Base-by-base conservation (phyloP, 2,797 vertebrate species). In the Xiphophorus birchmanni region DNA sequence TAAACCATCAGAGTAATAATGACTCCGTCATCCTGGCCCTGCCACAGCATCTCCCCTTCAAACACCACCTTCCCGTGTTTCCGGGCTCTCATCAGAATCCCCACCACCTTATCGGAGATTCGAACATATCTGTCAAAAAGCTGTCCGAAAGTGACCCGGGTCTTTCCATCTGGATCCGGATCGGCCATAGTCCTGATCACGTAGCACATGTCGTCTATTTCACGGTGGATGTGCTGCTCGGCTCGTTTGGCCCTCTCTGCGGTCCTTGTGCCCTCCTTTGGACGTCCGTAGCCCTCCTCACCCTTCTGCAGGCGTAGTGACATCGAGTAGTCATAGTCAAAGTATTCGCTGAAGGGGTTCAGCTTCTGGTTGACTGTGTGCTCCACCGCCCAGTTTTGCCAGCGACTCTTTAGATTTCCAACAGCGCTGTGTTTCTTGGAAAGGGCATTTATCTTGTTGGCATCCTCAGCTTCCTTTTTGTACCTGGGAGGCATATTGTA, bases 31-130 rank as follows among this genome's bases (percentile, higher is more conserved):
- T 99, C 97, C 74, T 89, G 96, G 78, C 98, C 97, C 85, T 99
- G 98, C 98, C 98, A 99, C 63, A 99, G 85, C 98, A 99, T 99
- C 94, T 99, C 98, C 8, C 98, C 98, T 73, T 97, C 96, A 7
- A 99, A 99, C 73, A 95, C 95, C 79, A 99, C 95, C 89, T 98
- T 96, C 67, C 97, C 95, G 0, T 99, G 98, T 83, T 99, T 99
- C 90, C 98, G 96, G 82, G 98, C 98, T 72, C 98, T 96, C 96
- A 99, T 96, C 80, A 99, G 93, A 82, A 99, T 99, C 76, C 98
- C 98, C 80, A 99, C 98, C 1, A 99, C 98, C 85, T 99, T 99
- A 82, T 99, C 98, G 0, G 98, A 99, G 92, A 99, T 98, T 0
- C 96, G 96, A 6, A 99, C 97, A 0, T 99, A 99, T 96, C 98